These are phyloP conservation scores for Xiphophorus maculatus DNA, from an alignment of 2,113 vertebrate genomes.

Conservation along the genomic window DNA sequence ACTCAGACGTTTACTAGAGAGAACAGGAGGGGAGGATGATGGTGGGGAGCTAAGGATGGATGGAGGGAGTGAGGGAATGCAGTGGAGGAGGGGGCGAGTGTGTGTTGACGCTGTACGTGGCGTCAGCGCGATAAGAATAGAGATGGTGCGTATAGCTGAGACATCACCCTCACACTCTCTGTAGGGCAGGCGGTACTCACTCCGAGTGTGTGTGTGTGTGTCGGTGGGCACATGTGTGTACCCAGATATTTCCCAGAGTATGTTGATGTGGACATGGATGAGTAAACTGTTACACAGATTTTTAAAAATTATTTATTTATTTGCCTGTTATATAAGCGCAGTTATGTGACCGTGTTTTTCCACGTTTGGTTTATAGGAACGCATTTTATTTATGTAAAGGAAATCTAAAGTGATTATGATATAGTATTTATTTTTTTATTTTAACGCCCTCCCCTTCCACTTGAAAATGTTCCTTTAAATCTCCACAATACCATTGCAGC, in stretches of 20 bases:
- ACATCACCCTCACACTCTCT: slow-evolving; percentile 81
- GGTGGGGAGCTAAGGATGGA: slow-evolving; percentile 58
- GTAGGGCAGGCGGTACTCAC: slow-evolving; percentile 60
- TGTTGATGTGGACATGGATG: slow-evolving; percentile 45
- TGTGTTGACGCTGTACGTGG: slow-evolving; percentile 83
- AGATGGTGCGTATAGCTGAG: slow-evolving; percentile 82
- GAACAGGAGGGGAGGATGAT: slow-evolving; percentile 62
- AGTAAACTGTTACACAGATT: slow-evolving; percentile 39
- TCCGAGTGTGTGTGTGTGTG: slow-evolving; percentile 36
- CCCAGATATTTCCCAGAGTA: slow-evolving; percentile 36
- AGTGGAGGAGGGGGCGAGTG: slow-evolving; percentile 77
- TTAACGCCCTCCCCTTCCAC: not conserved
- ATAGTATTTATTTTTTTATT: too few species aligned
- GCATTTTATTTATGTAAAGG: not conserved
- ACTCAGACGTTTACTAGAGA: slow-evolving; percentile 79
- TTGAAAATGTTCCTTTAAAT: not conserved
- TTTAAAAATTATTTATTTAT: slow-evolving; percentile 8
- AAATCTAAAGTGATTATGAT: too few species aligned
- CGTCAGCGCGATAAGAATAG: slow-evolving; percentile 87
- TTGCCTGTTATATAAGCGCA: slow-evolving; percentile 23
- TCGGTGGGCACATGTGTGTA: slow-evolving; percentile 22
- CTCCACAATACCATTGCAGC: not conserved
- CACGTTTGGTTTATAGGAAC: not conserved
- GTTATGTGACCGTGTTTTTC: slow-evolving; percentile 20
- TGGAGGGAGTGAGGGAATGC: slow-evolving; percentile 71